Conservation (phyloP, 2,797 vertebrate genomes). For the Amniataba percoides region DNA sequence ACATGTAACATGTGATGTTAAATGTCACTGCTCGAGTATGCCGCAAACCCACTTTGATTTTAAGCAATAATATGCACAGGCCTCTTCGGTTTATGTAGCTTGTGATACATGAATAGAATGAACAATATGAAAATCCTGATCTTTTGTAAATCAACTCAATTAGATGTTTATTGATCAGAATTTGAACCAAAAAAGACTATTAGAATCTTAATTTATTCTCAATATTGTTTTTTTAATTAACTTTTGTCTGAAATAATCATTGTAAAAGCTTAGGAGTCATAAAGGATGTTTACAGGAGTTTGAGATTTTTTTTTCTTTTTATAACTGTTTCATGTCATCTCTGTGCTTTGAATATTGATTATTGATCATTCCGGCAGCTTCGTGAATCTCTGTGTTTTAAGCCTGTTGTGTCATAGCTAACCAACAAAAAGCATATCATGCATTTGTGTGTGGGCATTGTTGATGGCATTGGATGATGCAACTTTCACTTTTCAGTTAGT, state of each 20-base stretch:
- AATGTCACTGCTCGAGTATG: constrained; percentile 16
- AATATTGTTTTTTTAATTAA: constrained; percentile 29
- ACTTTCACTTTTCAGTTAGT: background rate
- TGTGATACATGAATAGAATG: constrained; percentile 35
- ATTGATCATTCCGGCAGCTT: constrained; percentile 70
- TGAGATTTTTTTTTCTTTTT: constrained; percentile 48
- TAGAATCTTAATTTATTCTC: constrained; percentile 33
- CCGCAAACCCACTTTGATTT: constrained; percentile 25
- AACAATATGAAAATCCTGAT: constrained; percentile 29
- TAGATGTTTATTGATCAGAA: constrained; percentile 36
- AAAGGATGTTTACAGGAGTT: constrained; percentile 58
- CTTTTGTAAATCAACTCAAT: constrained; percentile 48
- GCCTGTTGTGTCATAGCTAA: constrained; percentile 31
- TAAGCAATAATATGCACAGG: constrained; percentile 47
- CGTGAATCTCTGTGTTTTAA: constrained; percentile 44
- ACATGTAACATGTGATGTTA: constrained; percentile 5
- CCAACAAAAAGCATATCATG: constrained; percentile 51
- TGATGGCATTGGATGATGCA: constrained; percentile 17
- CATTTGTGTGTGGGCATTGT: constrained; percentile 48
- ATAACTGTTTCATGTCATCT: constrained; percentile 35
- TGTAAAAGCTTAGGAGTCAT: constrained; percentile 27
- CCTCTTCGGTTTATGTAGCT: constrained; percentile 44
- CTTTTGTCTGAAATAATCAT: constrained; percentile 44
- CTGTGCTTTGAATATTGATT: constrained; percentile 47
- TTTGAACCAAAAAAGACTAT: constrained; percentile 46